These are phyloP conservation scores for Trichacis sp. DNA, from an alignment of 2,888 invertebrate genomes.

Conservation along the genomic window DNA sequence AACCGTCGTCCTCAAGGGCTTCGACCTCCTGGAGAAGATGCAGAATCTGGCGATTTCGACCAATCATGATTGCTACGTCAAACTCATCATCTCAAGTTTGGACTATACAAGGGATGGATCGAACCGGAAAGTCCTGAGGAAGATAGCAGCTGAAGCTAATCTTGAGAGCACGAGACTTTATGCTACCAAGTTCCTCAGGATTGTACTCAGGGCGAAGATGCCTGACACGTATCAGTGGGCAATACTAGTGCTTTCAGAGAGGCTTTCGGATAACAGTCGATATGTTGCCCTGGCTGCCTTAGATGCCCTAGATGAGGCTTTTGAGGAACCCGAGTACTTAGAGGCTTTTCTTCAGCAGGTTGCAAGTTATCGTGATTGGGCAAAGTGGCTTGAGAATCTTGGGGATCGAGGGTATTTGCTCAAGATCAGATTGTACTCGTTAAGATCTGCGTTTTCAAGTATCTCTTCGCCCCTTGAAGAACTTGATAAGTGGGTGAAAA, in stretches of 20 bases:
- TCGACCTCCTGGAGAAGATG: constrained; percentile 69
- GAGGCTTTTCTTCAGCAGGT: constrained; percentile 56
- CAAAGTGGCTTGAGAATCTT: constrained; percentile 70
- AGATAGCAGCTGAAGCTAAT: constrained; percentile 70
- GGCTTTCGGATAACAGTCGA: constrained; percentile 86
- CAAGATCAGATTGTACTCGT: constrained; percentile 71
- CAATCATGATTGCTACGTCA: constrained; percentile 92
- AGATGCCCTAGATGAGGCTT: constrained; percentile 90
- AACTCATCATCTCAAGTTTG: constrained; percentile 90
- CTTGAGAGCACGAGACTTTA: constrained; percentile 79
- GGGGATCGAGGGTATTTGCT: constrained; percentile 73
- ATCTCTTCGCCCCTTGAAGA: constrained; percentile 65
- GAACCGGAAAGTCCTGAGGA: constrained; percentile 76
- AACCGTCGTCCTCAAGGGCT: constrained; percentile 77
- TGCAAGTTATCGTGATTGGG: constrained; percentile 53
- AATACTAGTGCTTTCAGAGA: constrained; percentile 84
- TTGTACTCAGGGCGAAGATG: constrained; percentile 83
- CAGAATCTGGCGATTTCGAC: constrained; percentile 84
- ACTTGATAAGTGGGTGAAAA: constrained; percentile 63
- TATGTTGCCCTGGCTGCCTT: constrained; percentile 85
- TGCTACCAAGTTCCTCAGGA: constrained; percentile 90
- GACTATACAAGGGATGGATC: constrained; percentile 85
- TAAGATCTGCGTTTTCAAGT: constrained; percentile 70
- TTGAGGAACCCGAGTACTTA: constrained; percentile 76
- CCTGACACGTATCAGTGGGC: constrained; percentile 88